Conservation (phyloP, 2,113 vertebrate species). For the Emydocephalus ijimae region DNA sequence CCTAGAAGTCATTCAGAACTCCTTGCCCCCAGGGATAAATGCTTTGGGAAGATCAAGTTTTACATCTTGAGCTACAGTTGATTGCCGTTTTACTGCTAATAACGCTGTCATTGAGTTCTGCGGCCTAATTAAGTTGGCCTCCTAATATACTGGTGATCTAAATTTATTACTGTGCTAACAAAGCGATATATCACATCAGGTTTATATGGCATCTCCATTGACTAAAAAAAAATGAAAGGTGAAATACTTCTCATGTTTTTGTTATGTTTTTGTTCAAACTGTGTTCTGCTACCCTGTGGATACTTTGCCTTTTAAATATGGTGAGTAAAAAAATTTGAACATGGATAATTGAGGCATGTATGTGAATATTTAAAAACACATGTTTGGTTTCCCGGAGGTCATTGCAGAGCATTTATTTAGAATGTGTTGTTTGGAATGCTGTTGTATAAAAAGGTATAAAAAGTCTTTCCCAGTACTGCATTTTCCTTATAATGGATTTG, state of each 20-base stretch:
- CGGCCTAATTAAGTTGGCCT: constrained; percentile 19
- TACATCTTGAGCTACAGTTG: not conserved
- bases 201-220: not conserved
- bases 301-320: not conserved
- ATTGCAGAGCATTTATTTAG: not conserved
- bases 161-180: constrained; percentile 26
- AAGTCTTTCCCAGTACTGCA: not conserved
- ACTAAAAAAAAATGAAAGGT: not conserved
- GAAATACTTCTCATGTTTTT: not conserved
- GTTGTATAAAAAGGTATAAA: not conserved
- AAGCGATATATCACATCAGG: constrained; percentile 7
- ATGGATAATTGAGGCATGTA: not conserved
- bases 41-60: not conserved
- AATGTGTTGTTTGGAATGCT: not conserved
- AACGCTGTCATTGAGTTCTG: constrained; percentile 10
- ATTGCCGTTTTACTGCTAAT: constrained; percentile 14
- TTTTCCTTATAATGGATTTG: not conserved
- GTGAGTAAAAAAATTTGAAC: not conserved
- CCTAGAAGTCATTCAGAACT: not conserved
- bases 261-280: not conserved
- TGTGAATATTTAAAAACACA: not conserved
- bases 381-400: not conserved
- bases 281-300: not conserved
- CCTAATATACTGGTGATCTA: constrained; percentile 21
- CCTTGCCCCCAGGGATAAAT: not conserved